A percentile compares a stretch with the other conserved stretches of the same genome.
Evolutionary conservation across 2,888 invertebrate genomes (phyloP).

Genomic region (Chorisops tibialis): DNA sequence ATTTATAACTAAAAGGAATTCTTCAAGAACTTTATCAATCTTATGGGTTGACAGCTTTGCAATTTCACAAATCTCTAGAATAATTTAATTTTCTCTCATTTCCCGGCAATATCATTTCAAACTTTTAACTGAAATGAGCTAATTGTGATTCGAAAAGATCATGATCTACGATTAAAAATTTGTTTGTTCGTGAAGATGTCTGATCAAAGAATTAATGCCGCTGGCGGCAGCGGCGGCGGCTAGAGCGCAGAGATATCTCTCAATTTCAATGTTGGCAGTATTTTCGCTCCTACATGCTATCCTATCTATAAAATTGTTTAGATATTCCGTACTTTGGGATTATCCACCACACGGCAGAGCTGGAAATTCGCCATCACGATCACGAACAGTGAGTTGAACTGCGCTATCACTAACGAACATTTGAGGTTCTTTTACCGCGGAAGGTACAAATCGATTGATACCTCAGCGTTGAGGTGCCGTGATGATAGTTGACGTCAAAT

Average conservation of each 20-base stretch:
- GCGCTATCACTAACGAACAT: conserved; percentile 11
- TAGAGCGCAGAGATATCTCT: conserved; percentile 13
- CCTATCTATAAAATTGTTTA: too few relatives aligned
- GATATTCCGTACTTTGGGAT: too few relatives aligned
- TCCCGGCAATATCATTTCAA: too few relatives aligned
- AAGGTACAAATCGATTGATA: conserved; percentile 21
- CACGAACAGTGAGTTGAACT: conserved; percentile 10
- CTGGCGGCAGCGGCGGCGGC: not conserved
- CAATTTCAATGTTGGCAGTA: conserved; percentile 10
- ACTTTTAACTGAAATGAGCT: conserved; percentile 17
- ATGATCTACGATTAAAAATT: conserved; percentile 16
- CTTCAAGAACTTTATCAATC: too few relatives aligned
- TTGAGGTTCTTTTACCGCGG: not conserved
- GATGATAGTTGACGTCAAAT: conserved; percentile 18
- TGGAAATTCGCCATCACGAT: conserved; percentile 8
- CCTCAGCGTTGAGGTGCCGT: conserved; percentile 12
- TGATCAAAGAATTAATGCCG: conserved; percentile 15
- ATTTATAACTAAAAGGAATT: too few relatives aligned
- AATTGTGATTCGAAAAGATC: conserved; percentile 13
- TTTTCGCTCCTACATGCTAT: conserved; percentile 11
- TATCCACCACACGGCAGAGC: too few relatives aligned
- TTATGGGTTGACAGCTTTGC: too few relatives aligned
- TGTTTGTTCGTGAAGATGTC: conserved; percentile 19
- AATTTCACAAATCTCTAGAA: too few relatives aligned
- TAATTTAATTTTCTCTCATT: too few relatives aligned